A percentile compares a stretch with the other conserved stretches of the same genome.
phyloP scores from a whole-genome alignment of 2,888 invertebrate genomes.

The Agrotis segetum region DNA sequence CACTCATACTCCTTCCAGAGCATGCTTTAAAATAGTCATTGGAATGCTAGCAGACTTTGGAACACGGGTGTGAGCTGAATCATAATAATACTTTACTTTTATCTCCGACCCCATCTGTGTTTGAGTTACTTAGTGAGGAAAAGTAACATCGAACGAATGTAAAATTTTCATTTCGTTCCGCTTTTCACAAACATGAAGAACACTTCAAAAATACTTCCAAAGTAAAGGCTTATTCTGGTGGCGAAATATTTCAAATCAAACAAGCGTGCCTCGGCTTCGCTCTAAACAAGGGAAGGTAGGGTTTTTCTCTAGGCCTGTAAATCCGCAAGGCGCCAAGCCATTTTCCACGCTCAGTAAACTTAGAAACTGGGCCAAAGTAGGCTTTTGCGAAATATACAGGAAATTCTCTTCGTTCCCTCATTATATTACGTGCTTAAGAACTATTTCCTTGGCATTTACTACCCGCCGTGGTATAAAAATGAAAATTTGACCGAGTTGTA shows the following conservation, averaged over 20 bases:
- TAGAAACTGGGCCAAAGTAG: conserved; percentile 89
- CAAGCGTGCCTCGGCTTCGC: conserved; percentile 55
- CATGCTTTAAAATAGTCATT: conserved; percentile 56
- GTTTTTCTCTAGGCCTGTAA: conserved; percentile 81
- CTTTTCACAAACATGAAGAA: conserved; percentile 24
- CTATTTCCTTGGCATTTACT: conserved; percentile 80
- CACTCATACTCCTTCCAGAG: conserved; percentile 44
- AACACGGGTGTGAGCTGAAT: conserved; percentile 60
- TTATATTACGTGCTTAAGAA: conserved; percentile 86
- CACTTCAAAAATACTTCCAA: conserved; percentile 35
- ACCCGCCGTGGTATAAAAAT: conserved; percentile 81
- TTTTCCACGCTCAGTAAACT: conserved; percentile 88
- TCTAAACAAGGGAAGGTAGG: conserved; percentile 66
- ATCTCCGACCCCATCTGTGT: conserved; percentile 54
- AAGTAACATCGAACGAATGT: conserved; percentile 42
- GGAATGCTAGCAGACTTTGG: conserved; percentile 42
- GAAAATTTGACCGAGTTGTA: conserved; percentile 74
- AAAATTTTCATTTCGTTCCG: conserved; percentile 34
- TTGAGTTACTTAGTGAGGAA: conserved; percentile 46
- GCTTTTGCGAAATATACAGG: conserved; percentile 86
- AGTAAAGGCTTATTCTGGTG: conserved; percentile 37
- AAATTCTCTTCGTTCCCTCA: conserved; percentile 78
- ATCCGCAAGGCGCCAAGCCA: conserved; percentile 84
- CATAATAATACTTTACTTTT: conserved; percentile 59
- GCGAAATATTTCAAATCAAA: conserved; percentile 59